phyloP scores from a whole-genome alignment of 2,113 vertebrate species.

The Anolis sagrei region DNA sequence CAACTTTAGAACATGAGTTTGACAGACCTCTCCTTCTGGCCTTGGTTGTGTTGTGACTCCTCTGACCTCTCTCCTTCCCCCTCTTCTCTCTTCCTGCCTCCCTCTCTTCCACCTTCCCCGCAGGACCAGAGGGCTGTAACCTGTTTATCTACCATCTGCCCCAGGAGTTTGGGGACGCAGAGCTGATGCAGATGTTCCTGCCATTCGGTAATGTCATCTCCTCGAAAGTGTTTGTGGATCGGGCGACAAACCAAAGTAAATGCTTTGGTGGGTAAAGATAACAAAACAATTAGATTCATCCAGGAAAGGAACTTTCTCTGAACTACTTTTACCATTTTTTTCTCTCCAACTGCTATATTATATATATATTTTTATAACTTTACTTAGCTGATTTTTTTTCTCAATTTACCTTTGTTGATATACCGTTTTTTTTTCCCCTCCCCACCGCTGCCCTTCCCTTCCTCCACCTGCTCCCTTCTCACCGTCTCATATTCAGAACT shows the following conservation, averaged over 20 bases:
- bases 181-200: conserved; percentile 99
- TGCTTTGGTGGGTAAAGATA: conserved; percentile 99
- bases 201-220: conserved; percentile 99
- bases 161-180: conserved; percentile 99
- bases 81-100: not conserved
- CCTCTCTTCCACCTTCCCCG: conserved; percentile 50
- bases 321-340: conserved; percentile 74
- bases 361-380: conserved; percentile 43
- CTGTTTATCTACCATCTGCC: conserved; percentile 99
- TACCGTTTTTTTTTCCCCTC: conserved; percentile 51
- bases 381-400: conserved; percentile 70
- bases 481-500: conserved; percentile 67
- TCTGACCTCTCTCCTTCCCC: no score
- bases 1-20: not conserved
- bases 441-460: not conserved
- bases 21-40: not conserved
- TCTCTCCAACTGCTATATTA: conserved; percentile 3
- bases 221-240: conserved; percentile 99
- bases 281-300: conserved; percentile 94
- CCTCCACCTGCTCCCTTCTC: conserved; percentile 49
- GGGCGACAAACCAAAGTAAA: conserved; percentile 99
- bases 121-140: conserved; percentile 99
- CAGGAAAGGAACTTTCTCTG: conserved; percentile 85
- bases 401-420: conserved; percentile 65
- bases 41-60: no score